Evolutionary conservation across 1,140 invertebrate genomes (phyloP), one percentile per base, ranked within the genome.

Genomic region (Polypedilum pembai): DNA sequence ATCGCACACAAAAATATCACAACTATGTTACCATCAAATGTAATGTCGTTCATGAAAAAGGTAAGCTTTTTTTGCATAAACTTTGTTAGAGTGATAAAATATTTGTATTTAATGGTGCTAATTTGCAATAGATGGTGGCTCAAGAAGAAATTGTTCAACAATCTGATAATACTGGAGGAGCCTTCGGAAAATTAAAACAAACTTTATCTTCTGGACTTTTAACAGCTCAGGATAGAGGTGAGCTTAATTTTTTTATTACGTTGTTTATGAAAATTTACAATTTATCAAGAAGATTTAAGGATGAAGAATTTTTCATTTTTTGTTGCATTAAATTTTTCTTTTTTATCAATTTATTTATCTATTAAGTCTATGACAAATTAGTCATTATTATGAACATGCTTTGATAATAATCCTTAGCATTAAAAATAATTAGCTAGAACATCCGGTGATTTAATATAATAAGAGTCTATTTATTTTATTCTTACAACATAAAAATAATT

Each of bases 31-130:
- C 90, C 89, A 77, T 90, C 88, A 76, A 91, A 91, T 81, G 89
- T 92, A 77, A 89, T 91, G 87, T 91, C 89, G 77, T 91, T 92
- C 82, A 89, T 92, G 87, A 92, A 92, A 80, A 92, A 92, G 90
- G 91, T 92, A 80, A 15, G 1, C 8, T 15, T 12, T 86, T 86
- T 83, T 63, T 76, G 76, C 75, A 76, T 40, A 74, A 15, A 74
- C 76, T 40, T 74, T 73, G 74, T 63, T n/a, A n/a, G 45, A 3
- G 45, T 56, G 72, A 17, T 66, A 75, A 74, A 45, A 18, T 17
- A 8, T 41, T 76, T 12, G 5, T 3, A 33, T 33, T 33, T 33
- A 33, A 33, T 33, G 5, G 5, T 33, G 5, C 5, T 5, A 33
- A 33, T 33, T 73, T 56, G 3, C 0, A 20, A 21, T 45, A 91